These are phyloP conservation scores for Nyctalus aviator DNA, from an alignment of 2,797 vertebrate genomes.

Conservation along the genomic window DNA sequence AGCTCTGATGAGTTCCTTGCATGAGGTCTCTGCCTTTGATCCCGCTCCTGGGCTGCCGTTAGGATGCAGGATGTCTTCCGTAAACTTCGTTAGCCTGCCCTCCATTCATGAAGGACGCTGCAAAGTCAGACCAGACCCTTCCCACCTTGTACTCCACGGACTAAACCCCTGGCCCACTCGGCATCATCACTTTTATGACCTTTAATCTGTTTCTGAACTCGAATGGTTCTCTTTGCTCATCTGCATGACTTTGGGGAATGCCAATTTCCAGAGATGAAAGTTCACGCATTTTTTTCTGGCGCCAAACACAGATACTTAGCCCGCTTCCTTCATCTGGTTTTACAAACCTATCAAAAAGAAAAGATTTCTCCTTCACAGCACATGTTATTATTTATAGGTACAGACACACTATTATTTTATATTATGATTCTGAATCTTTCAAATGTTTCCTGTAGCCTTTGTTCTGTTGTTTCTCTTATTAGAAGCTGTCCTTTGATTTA, in stretches of 20 bases:
- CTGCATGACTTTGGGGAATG: neutral
- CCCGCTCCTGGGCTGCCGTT: neutral
- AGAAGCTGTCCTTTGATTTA: constrained; percentile 74
- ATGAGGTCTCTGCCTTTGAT: constrained; percentile 53
- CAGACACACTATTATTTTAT: constrained; percentile 77
- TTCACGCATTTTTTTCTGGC: constrained; percentile 3
- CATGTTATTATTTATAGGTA: constrained; percentile 72
- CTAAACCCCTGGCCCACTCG: neutral
- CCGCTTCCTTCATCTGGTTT: constrained; percentile 72
- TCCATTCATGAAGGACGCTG: neutral
- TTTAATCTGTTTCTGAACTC: neutral
- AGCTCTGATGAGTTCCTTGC: neutral
- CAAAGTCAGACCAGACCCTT: neutral
- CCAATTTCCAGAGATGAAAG: neutral
- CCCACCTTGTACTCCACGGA: neutral
- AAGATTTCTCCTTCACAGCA: neutral
- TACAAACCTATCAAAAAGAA: constrained; percentile 56
- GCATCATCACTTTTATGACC: neutral
- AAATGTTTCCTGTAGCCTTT: constrained; percentile 73
- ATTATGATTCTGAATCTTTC: constrained; percentile 65
- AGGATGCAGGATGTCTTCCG: constrained; percentile 8
- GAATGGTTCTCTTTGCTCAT: neutral
- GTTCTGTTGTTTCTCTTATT: constrained; percentile 74
- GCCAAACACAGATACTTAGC: neutral
- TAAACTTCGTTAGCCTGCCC: constrained; percentile 14